A percentile compares a stretch with the other conserved stretches of the same genome.
Conservation (phyloP, 2,113 vertebrate species). For the Sinocyclocheilus rhinocerous region DNA sequence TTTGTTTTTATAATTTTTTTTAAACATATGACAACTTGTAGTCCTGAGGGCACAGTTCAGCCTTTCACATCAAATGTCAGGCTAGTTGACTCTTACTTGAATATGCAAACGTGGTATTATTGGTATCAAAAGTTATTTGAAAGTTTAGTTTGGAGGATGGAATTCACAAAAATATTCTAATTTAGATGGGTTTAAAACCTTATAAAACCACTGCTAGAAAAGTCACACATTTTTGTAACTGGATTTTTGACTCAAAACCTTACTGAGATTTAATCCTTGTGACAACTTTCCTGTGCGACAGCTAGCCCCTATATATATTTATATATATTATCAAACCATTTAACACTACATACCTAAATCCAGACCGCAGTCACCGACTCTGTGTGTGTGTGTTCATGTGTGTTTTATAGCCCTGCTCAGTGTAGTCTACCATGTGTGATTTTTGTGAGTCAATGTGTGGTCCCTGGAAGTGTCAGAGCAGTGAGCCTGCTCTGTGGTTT, state of each 20-base stretch:
- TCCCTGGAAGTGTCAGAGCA: constrained; percentile 73
- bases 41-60: background rate
- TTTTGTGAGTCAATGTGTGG: constrained; percentile 72
- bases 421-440: constrained; percentile 70
- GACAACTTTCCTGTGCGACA: background rate
- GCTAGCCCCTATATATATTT: background rate
- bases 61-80: background rate
- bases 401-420: constrained; percentile 45
- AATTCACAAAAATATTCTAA: background rate
- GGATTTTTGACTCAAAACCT: background rate
- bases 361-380: background rate
- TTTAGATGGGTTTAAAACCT: background rate
- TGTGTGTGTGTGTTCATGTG: constrained; percentile 45
- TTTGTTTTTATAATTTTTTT: background rate
- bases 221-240: background rate
- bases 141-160: background rate
- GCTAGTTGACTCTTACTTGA: background rate
- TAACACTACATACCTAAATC: background rate
- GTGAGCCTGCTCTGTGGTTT: constrained; percentile 69
- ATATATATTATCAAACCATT: constrained; percentile 9
- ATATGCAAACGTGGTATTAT: background rate
- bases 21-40: background rate
- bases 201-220: background rate
- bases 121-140: background rate
- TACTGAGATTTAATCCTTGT: background rate